phyloP scores from a whole-genome alignment of 2,797 vertebrate species.

The Takifugu rubripes region DNA sequence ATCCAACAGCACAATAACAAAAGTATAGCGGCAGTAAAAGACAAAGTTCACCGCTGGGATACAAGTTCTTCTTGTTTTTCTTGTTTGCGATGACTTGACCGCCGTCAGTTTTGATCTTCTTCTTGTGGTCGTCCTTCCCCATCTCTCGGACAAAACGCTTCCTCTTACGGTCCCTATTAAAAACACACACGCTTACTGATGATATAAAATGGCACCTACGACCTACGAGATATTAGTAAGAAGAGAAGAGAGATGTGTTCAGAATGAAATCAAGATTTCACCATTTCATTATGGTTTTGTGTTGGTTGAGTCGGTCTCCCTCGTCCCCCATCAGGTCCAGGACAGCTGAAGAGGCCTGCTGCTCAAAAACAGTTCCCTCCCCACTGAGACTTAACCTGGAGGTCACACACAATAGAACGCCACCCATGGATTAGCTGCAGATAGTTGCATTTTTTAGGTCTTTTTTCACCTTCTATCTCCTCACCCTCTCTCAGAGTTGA shows the following conservation, averaged over 20 bases:
- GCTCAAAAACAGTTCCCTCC: constrained; percentile 82
- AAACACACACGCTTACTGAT: neutral
- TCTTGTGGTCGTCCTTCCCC: constrained; percentile 86
- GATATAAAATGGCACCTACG: neutral
- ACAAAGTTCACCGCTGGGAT: constrained; percentile 74
- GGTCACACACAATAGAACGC: constrained; percentile 1
- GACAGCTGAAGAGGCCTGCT: constrained; percentile 85
- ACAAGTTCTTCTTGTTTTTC: constrained; percentile 90
- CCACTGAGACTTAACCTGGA: constrained; percentile 80
- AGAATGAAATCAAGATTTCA: constrained; percentile 45
- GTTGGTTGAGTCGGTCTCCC: constrained; percentile 76
- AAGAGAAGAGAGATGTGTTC: neutral
- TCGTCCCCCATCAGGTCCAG: constrained; percentile 96
- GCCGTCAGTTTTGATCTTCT: constrained; percentile 82
- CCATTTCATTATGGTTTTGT: constrained; percentile 88
- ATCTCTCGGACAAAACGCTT: constrained; percentile 88
- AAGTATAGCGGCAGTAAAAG: neutral
- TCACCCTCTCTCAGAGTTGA: constrained; percentile 91
- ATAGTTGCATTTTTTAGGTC: neutral
- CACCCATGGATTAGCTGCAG: too few species aligned
- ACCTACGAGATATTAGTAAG: neutral
- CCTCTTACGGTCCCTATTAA: constrained; percentile 89
- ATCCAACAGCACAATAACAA: constrained; percentile 7
- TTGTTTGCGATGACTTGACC: constrained; percentile 84
- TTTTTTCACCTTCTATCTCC: neutral